Evolutionary conservation across 1,140 invertebrate species (phyloP).

Genomic region (Drosophila erecta): DNA sequence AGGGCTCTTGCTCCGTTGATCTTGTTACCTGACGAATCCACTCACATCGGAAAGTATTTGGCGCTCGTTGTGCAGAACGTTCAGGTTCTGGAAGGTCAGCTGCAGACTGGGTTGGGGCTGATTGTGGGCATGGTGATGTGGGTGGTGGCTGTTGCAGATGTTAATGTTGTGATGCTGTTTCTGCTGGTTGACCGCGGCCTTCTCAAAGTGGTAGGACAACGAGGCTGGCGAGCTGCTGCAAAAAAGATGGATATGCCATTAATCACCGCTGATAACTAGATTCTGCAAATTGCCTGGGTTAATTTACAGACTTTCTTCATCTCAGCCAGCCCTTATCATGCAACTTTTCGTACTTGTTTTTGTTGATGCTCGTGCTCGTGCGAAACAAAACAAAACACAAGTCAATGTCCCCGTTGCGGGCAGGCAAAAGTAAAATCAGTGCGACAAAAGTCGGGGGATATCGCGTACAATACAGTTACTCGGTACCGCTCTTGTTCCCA

Average conservation of each 20-base stretch:
- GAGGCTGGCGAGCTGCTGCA: slow-evolving; percentile 31
- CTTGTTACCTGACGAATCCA: slow-evolving; percentile 87
- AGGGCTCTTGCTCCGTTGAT: slow-evolving; percentile 35
- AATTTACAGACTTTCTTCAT: too few relatives aligned
- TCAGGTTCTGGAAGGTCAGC: slow-evolving; percentile 89
- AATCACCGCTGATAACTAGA: too few relatives aligned
- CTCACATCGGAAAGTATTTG: slow-evolving; percentile 90
- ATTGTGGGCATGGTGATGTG: slow-evolving; percentile 33
- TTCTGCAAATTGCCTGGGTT: too few relatives aligned
- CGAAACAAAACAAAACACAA: slow-evolving; percentile 47
- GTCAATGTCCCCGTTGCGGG: slow-evolving; percentile 45
- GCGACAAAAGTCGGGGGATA: slow-evolving; percentile 31
- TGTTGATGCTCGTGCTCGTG: slow-evolving; percentile 21
- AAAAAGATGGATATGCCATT: background rate
- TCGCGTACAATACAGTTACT: slow-evolving; percentile 22
- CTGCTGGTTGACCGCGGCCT: slow-evolving; percentile 13
- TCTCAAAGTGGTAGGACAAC: slow-evolving; percentile 84
- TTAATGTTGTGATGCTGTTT: slow-evolving; percentile 43
- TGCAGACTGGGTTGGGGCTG: slow-evolving; percentile 86
- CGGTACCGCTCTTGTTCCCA: slow-evolving; percentile 27
- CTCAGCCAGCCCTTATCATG: background rate
- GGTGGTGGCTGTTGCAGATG: slow-evolving; percentile 75
- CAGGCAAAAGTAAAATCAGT: slow-evolving; percentile 59
- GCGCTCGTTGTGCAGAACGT: slow-evolving; percentile 85
- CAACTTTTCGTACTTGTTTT: slow-evolving; percentile 6